Percentiles rank a stretch among this genome's conserved stretches.
phyloP scores from a whole-genome alignment of 2,888 invertebrate genomes.

The Alloplasta piceator region DNA sequence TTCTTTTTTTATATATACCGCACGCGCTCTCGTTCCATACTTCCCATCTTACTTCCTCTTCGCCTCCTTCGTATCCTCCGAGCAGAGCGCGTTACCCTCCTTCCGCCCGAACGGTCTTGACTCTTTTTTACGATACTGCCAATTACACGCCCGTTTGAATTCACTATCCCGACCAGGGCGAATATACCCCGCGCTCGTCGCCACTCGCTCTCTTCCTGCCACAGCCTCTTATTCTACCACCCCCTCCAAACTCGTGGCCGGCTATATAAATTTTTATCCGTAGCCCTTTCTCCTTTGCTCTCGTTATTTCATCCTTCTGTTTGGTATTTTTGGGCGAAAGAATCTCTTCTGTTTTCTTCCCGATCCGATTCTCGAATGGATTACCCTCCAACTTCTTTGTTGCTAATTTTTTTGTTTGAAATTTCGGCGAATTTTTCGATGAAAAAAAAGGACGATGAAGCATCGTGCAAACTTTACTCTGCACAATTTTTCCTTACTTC shows the following conservation, averaged over 20 bases:
- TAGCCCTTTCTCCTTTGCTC: conserved; percentile 58
- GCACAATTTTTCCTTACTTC: too few species aligned
- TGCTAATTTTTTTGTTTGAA: not conserved
- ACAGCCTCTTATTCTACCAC: conserved; percentile 29
- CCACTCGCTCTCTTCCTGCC: not conserved
- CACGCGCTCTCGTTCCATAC: conserved; percentile 59
- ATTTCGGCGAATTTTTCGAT: not conserved
- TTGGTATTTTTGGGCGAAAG: conserved; percentile 23
- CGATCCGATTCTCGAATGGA: conserved; percentile 33
- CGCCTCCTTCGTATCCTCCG: conserved; percentile 49
- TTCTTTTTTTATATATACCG: conserved; percentile 41
- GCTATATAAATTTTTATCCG: conserved; percentile 80
- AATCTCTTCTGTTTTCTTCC: not conserved
- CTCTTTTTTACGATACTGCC: conserved; percentile 83
- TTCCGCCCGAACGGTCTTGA: conserved; percentile 71
- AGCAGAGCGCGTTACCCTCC: conserved; percentile 60
- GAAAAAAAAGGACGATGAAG: too few species aligned
- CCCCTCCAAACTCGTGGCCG: conserved; percentile 27
- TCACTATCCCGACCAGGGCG: conserved; percentile 80
- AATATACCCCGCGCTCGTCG: conserved; percentile 66
- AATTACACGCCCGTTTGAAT: conserved; percentile 83
- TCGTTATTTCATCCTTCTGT: conserved; percentile 67
- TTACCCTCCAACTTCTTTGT: conserved; percentile 13
- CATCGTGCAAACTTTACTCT: too few species aligned
- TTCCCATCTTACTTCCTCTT: conserved; percentile 71